Base-by-base conservation (phyloP, 1,140 invertebrate genomes). In the Agrypnia vestita region DNA sequence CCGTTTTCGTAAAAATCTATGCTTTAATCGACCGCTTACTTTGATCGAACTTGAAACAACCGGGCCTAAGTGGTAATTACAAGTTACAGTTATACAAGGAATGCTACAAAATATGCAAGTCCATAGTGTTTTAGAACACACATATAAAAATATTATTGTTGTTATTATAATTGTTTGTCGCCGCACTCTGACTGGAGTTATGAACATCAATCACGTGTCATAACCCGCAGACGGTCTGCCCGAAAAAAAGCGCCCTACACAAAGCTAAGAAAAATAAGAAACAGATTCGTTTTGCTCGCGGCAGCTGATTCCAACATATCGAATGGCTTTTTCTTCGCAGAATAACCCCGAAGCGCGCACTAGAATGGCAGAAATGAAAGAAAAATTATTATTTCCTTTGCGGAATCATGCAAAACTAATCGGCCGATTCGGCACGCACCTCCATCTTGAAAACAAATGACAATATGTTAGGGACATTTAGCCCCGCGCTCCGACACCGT, bases 361-460 rank as follows among this genome's bases (percentile, higher is more conserved):
- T 55, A 69, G 69, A 78, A 78, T 69, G 47, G 56, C 47, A 69
- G 44, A 78, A 35, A 53, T 69, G 15, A 69, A 78, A 78, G 64
- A 53, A 78, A 77, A 67, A 75, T 46, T n/a, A 64, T 80, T 49
- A 43, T 43, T 74, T 53, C 72, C 71, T 49, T 46, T 71, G 64
- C 74, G 44, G 59, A 17, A 64, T 78, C 77, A 79, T 55, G 81
- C 81, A 80, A 74, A 80, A 67, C 81, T 79, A 82, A 82, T 82
- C 81, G 81, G 19, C 19, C 75, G 78, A 82, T 82, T 82, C 62
- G 47, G 69, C 61, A 82, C 78, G 81, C 78, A 82, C 69, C 75
- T 64, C 69, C 75, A 64, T 82, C 79, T 82, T 80, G 67, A 80
- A 82, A 80, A 82, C 81, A 80, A 76, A 80, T 64, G 74, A 82